Base-by-base conservation (phyloP, 2,113 vertebrate genomes). In the Chaetura pelagica region DNA sequence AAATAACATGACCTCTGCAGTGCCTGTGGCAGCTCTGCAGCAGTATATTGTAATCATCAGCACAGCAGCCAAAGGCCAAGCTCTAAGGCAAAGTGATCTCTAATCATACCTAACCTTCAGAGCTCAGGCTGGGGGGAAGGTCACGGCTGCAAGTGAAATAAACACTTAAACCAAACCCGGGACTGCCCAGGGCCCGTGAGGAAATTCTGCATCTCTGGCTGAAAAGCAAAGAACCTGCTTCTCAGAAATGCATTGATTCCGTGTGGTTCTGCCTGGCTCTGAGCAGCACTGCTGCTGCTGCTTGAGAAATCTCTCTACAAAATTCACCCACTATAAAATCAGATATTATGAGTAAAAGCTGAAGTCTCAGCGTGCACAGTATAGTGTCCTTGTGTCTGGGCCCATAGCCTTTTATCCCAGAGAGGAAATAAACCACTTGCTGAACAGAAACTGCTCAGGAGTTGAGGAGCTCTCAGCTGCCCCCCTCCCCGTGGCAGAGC, bases 271-370 rank as follows among this genome's bases (percentile, higher is more conserved):
- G 26, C 55, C 16, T 6, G 32, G 52, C 32, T 44, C 15, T 34
- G 77, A 82, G 76, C 61, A 51, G 55, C 44, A 68, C 71, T 32
- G 84, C 38, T 78, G 78, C 44, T 67, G 51, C 71, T 89, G 30
- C 29, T 89, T 74, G 58, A 88, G 80, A 88, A 81, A 85, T 72
- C 77, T 90, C 79, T 67, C 69, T 54, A 52, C 58, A 77, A 93
- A 91, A 88, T 93, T 79, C 92, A 79, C 62, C 89, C 67, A 71
- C 29, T 66, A 40, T 74, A 87, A 89, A 92, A 83, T 71, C 44
- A 87, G 16, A 27, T 67, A 34, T 92, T 90, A 76, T 66, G 40
- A 62, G 62, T 80, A 90, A 80, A 79, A 67, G 79, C 58, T 61
- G 7, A 76, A 54, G 48, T 79, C 73, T 21, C 86, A 90, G 92